Evolutionary conservation across 2,797 vertebrate genomes (phyloP).

Genomic region (Lerista edwardsae): DNA sequence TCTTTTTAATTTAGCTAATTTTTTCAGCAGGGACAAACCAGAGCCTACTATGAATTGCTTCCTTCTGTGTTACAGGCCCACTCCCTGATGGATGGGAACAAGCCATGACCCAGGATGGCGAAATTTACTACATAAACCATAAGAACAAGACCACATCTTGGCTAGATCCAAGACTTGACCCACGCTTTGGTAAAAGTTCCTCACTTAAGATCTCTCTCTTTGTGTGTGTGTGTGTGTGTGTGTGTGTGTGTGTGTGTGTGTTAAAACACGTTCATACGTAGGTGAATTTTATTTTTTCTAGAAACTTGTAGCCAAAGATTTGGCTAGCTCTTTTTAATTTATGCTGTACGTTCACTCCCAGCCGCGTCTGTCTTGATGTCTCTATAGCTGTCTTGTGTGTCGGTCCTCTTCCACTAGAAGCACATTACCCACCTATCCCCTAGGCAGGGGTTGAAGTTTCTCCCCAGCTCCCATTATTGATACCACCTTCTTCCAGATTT

Average conservation of each 20-base stretch:
- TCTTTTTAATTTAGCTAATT: slow-evolving; percentile 48
- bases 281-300: not conserved
- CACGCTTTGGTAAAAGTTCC: slow-evolving; percentile 92
- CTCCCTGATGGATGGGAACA: slow-evolving; percentile 99
- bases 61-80: slow-evolving; percentile 87
- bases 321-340: slow-evolving; percentile 9
- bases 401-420: not conserved
- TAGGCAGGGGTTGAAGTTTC: not conserved
- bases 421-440: not conserved
- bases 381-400: not conserved
- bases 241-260: slow-evolving; percentile 46
- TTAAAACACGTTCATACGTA: slow-evolving; percentile 49
- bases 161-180: slow-evolving; percentile 97
- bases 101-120: slow-evolving; percentile 96
- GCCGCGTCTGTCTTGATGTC: not conserved
- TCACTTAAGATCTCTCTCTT: slow-evolving; percentile 74
- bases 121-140: slow-evolving; percentile 99
- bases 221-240: slow-evolving; percentile 45
- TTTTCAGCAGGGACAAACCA: slow-evolving; percentile 70
- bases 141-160: slow-evolving; percentile 99
- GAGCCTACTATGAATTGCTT: slow-evolving; percentile 74
- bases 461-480: not conserved
- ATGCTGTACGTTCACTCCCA: not conserved
- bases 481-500: not conserved
- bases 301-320: not conserved